These are phyloP conservation scores for Microcebus lehilahytsara DNA, from an alignment of 2,113 vertebrate genomes.

Conservation along the genomic window DNA sequence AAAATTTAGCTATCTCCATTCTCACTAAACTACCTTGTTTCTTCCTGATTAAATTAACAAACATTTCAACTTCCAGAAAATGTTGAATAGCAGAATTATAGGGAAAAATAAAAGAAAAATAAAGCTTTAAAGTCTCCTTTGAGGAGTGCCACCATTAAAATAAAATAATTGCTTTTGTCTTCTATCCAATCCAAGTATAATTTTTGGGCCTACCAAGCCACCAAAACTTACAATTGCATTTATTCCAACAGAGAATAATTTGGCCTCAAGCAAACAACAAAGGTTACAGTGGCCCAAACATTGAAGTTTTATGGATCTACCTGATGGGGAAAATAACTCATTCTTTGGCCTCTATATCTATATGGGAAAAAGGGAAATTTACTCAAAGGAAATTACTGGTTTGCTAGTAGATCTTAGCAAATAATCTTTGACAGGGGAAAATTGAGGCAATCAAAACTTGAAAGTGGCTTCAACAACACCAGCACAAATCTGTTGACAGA, in stretches of 20 bases:
- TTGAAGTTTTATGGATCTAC: background rate
- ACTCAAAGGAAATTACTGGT: background rate
- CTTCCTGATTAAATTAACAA: background rate
- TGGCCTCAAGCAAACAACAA: background rate
- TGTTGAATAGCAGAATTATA: background rate
- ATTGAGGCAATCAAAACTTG: background rate
- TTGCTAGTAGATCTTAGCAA: background rate
- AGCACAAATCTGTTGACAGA: background rate
- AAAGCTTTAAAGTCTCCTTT: background rate
- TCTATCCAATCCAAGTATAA: background rate
- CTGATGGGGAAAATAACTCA: background rate
- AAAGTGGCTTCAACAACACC: background rate
- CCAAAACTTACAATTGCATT: background rate
- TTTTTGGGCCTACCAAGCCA: background rate
- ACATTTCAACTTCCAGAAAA: background rate
- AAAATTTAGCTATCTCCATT: background rate
- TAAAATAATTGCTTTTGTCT: background rate
- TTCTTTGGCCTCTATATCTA: background rate
- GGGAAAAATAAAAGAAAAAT: background rate
- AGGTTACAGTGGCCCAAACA: background rate
- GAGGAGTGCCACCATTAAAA: background rate
- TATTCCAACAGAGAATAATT: background rate
- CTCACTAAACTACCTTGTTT: background rate
- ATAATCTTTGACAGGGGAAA: background rate
- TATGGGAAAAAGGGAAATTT: background rate